These are phyloP conservation scores for Margarornis squamiger DNA, from an alignment of 2,797 vertebrate genomes.

Conservation along the genomic window DNA sequence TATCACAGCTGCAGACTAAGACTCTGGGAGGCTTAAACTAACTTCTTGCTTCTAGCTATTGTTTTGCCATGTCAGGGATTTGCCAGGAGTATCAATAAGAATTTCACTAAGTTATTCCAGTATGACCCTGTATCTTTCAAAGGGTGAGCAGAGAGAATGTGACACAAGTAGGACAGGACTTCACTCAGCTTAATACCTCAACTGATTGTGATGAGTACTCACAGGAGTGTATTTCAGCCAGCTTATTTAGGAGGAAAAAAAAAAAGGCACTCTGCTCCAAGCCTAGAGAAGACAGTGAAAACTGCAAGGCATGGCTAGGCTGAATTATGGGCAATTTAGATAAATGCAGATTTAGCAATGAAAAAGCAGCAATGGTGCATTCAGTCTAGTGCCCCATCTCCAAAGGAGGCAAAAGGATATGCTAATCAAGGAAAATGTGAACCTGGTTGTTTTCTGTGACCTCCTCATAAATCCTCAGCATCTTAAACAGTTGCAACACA, in stretches of 20 bases:
- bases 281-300: background rate
- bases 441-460: background rate
- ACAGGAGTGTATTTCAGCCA: background rate
- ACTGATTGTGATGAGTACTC: background rate
- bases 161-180: constrained; percentile 52
- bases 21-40: background rate
- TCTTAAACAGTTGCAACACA: background rate
- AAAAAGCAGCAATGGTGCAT: background rate
- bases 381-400: background rate
- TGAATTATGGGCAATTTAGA: background rate
- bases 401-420: background rate
- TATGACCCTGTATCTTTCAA: background rate
- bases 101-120: background rate
- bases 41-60: background rate
- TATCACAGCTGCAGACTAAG: background rate
- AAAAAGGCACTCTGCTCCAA: background rate
- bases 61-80: background rate
- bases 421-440: background rate
- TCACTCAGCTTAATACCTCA: background rate
- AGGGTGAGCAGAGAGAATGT: constrained; percentile 31
- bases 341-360: background rate
- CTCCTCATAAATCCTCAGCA: background rate
- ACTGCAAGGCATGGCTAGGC: background rate
- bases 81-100: background rate
- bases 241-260: background rate